Base-by-base conservation (phyloP, 2,113 vertebrate species). In the Dipodomys merriami region DNA sequence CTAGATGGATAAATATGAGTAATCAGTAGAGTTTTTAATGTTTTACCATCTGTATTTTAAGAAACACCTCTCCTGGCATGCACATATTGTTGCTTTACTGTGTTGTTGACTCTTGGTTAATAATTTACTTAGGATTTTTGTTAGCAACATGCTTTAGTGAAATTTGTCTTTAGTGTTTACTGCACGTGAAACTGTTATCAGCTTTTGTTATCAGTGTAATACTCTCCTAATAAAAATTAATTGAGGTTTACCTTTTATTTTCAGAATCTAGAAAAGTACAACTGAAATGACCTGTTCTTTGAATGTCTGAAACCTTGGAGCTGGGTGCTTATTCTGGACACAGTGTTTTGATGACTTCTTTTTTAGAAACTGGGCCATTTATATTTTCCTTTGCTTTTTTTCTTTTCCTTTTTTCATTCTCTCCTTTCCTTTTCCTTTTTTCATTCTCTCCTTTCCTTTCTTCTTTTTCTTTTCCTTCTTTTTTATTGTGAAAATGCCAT, bases 51-150 rank as follows among this genome's bases (percentile, higher is more conserved):
- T 89, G 49, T 49, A 9, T 11, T 49, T 49, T 49, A 49, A 49
- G 49, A 49, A 49, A 9, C 12, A 49, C 49, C 10, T 49, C 10
- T 12, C 49, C 12, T 49, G 49, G 49, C 49, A 49, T 12, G 49
- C 49, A 12, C 49, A 49, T 81, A 33, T 49, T 93, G 16, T 87
- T 93, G 12, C 84, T 81, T 86, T 86, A 93, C 72, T 72, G 19
- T 60, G 46, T 46, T 84, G 1, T 30, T 90, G 60, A 49, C 91
- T 83, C 84, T 74, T 74, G 20, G 25, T 90, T 88, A 95, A 88
- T 93, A 60, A 91, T 94, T 93, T 85, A 93, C 89, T 74, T 83
- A 91, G 46, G 27, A 77, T 74, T 90, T 94, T 84, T 84, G 46
- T 68, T 68, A 72, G 39, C 84, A 35, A 39, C 73, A 67, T 68